These are phyloP conservation scores for Propithecus coquereli DNA, from an alignment of 2,113 vertebrate species.

Conservation along the genomic window DNA sequence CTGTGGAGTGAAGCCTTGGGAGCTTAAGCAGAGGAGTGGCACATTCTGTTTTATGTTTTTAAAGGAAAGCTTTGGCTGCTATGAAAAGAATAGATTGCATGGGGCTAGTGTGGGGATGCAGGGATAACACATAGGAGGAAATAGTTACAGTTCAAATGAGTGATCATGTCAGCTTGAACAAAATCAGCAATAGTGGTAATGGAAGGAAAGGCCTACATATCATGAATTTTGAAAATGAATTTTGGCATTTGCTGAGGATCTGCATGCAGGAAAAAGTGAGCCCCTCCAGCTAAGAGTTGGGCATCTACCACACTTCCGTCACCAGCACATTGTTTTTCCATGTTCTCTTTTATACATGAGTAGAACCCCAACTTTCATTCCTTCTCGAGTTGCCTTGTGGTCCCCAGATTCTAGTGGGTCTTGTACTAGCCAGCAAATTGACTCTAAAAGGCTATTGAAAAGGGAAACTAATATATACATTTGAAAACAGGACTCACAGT, in stretches of 20 bases:
- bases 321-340: not conserved
- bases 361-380: not conserved
- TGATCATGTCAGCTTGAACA: not conserved
- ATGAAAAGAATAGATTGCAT: not conserved
- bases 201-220: accelerated
- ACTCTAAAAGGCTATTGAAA: not conserved
- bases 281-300: not conserved
- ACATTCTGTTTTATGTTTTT: not conserved
- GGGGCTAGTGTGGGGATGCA: not conserved
- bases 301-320: not conserved
- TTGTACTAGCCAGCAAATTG: not conserved
- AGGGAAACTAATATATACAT: not conserved
- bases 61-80: not conserved
- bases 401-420: not conserved
- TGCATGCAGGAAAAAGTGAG: not conserved
- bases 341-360: not conserved
- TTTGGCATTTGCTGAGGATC: not conserved
- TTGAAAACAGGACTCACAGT: not conserved
- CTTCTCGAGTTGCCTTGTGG: not conserved
- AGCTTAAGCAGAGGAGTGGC: not conserved
- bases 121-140: not conserved
- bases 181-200: not conserved
- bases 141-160: not conserved
- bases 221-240: not conserved
- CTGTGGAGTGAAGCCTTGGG: not conserved